Evolutionary conservation across 1,140 invertebrate genomes (phyloP).

Genomic region (Harlomillsia oculata): DNA sequence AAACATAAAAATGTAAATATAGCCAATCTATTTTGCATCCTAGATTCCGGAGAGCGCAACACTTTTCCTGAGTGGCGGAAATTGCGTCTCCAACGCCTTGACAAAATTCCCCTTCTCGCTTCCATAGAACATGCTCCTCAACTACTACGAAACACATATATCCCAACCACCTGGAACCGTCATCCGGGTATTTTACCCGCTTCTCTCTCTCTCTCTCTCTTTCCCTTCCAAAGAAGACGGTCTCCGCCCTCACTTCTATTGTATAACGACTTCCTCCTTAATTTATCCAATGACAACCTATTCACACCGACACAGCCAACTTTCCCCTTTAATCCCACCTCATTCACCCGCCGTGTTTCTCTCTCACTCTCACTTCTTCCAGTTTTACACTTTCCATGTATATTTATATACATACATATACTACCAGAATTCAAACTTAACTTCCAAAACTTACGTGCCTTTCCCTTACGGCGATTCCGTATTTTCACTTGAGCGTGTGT

Average conservation of each 20-base stretch:
- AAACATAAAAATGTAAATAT: conserved; percentile 36
- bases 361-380: conserved; percentile 7
- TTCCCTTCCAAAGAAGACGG: neutral
- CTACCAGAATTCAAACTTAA: too few relatives aligned
- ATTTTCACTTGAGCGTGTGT: too few relatives aligned
- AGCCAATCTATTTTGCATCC: conserved; percentile 35
- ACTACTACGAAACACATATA: conserved; percentile 1
- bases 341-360: neutral
- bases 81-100: conserved; percentile 31
- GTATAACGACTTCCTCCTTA: conserved; percentile 28
- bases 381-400: too few relatives aligned
- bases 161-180: conserved; percentile 2
- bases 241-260: conserved; percentile 10
- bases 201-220: conserved; percentile 7
- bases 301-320: conserved; percentile 20
- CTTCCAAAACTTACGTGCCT: too few relatives aligned
- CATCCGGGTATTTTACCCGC: too few relatives aligned
- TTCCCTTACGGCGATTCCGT: too few relatives aligned
- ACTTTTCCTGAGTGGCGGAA: conserved; percentile 27
- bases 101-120: conserved; percentile 28
- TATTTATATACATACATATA: too few relatives aligned
- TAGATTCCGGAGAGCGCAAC: conserved; percentile 32
- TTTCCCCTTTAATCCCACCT: conserved; percentile 20
- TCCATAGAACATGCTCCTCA: conserved; percentile 9
- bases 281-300: conserved; percentile 30